Evolutionary conservation across 2,797 vertebrate species (phyloP).

Genomic region (Pseudochromis fuscus): DNA sequence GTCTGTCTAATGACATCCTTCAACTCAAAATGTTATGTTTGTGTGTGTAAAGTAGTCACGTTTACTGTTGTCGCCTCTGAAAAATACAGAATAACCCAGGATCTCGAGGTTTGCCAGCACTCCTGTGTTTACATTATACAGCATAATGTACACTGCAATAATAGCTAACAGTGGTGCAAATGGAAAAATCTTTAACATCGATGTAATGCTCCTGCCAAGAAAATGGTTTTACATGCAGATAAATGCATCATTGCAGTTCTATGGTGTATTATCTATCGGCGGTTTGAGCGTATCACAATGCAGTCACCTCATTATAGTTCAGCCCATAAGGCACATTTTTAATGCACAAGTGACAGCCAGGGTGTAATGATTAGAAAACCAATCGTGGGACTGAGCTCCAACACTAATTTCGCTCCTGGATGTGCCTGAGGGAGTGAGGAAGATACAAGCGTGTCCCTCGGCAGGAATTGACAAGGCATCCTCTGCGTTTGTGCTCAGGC

Average conservation of each 20-base stretch:
- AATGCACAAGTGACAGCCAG: neutral
- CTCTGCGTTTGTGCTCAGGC: conserved; percentile 3
- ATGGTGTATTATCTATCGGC: neutral
- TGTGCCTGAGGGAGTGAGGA: neutral
- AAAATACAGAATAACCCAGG: no score
- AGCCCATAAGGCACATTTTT: neutral
- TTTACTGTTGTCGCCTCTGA: no score
- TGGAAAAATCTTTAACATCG: neutral
- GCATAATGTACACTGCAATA: no score
- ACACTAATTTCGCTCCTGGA: neutral
- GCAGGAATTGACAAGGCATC: neutral
- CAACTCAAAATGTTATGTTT: neutral
- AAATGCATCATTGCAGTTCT: neutral
- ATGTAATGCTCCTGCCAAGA: neutral
- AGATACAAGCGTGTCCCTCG: neutral
- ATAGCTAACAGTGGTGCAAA: neutral
- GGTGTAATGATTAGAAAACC: neutral
- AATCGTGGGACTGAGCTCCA: neutral
- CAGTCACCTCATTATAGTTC: neutral
- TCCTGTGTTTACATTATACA: no score
- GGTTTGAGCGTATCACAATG: neutral
- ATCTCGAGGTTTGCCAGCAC: no score
- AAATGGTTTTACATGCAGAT: neutral
- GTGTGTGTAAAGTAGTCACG: no score
- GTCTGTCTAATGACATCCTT: neutral